A percentile compares a stretch with the other conserved stretches of the same genome.
Evolutionary conservation across 2,797 vertebrate species (phyloP).

Genomic region (Microtus obscurus): DNA sequence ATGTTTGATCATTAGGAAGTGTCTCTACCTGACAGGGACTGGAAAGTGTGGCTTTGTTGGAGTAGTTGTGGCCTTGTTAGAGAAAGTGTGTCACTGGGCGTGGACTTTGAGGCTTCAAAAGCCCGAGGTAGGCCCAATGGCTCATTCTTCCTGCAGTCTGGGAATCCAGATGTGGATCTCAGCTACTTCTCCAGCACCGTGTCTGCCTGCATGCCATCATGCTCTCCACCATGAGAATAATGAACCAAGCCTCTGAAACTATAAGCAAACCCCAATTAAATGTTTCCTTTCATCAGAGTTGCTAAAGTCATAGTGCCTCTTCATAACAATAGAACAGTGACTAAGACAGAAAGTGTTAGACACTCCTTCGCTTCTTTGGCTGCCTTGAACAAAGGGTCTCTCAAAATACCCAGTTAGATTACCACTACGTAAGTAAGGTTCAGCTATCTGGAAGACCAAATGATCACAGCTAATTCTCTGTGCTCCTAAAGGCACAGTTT

Average conservation of each 20-base stretch:
- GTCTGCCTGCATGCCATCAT: not conserved
- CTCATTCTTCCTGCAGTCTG: not conserved
- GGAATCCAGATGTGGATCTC: not conserved
- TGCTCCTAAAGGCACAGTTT: not conserved
- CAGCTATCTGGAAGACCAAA: not conserved
- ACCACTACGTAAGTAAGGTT: not conserved
- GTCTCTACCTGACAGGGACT: not conserved
- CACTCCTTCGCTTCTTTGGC: not conserved
- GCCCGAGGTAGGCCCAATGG: not conserved
- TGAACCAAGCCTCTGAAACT: not conserved
- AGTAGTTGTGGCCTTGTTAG: not conserved
- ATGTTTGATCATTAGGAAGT: not conserved
- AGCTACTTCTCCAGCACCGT: not conserved
- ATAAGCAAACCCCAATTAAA: not conserved
- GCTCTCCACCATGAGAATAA: not conserved
- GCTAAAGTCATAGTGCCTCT: not conserved
- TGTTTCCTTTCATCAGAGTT: not conserved
- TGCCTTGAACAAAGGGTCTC: not conserved
- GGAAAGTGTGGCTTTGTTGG: not conserved
- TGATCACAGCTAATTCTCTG: not conserved
- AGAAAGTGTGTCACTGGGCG: not conserved
- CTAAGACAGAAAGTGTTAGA: not conserved
- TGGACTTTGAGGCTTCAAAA: not conserved
- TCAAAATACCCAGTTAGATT: not conserved
- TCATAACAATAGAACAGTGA: not conserved